Evolutionary conservation across 2,888 invertebrate genomes (phyloP), one percentile per base, ranked within the genome.

Genomic region (Glaucopsyche alexis): DNA sequence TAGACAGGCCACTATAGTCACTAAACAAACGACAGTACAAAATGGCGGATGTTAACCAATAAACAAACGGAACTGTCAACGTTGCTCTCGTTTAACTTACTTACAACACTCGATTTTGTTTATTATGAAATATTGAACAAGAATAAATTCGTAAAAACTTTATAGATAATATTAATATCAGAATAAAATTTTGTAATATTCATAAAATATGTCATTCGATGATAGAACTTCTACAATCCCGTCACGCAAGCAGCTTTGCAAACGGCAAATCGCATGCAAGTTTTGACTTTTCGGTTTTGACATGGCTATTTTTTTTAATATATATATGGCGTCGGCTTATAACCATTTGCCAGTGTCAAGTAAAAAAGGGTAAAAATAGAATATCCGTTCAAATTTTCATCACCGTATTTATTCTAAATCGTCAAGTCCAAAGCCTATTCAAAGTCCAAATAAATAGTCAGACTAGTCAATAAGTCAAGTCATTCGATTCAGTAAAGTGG

Each of bases 1-100:
- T 88, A 84, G 79, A 84, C 85, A 86, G 84, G 83, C 69, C 47
- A 69, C 69, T 69, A 85, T 83, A 91, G 91, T 90, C 91, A 91
- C 90, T 92, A 91, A 91, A 92, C 91, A 93, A 92, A 91, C 93
- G 92, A 93, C 89, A 90, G 90, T 90, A 93, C 93, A 93, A 93
- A 92, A 93, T 93, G 93, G 93, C 93, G 93, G 93, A 90, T 91
- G 89, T 86, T 91, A 29, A 42, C 42, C 42, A 42, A 42, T 42
- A 92, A 93, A 91, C 91, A 93, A 91, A 91, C 91, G 90, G 88
- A 89, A 87, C 87, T 88, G 87, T 90, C 88, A 89, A 88, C 84
- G 86, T 81, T 86, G 81, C 67, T 83, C 79, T 83, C 79, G 77
- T 83, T 84, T 73, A 75, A 77, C 72, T 80, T 80, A 79, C 80